Evolutionary conservation across 1,140 invertebrate species (phyloP).

Genomic region (Achroia grisella): DNA sequence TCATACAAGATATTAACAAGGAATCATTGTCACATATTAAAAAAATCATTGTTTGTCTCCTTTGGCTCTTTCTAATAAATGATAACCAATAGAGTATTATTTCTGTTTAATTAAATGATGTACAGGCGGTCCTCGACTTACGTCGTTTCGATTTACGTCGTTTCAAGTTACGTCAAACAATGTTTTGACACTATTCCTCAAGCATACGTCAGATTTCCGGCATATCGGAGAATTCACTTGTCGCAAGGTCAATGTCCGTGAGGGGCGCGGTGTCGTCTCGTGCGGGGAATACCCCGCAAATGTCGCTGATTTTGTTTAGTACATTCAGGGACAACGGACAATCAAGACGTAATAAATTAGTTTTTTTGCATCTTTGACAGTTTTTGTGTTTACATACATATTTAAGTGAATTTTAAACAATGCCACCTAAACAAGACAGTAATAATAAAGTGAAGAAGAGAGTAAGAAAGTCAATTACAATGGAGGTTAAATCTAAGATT

Average conservation of each 20-base stretch:
- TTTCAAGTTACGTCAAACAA: conserved; percentile 3
- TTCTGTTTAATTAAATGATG: too few relatives aligned
- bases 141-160: conserved; percentile 2
- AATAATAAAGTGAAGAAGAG: conserved; percentile 1
- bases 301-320: neutral
- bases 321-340: neutral
- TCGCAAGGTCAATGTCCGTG: neutral
- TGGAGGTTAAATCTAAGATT: conserved; percentile 1
- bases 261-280: neutral
- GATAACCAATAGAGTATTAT: too few relatives aligned
- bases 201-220: conserved; percentile 1
- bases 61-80: too few relatives aligned
- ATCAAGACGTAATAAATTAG: conserved; percentile 2
- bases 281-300: neutral
- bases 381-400: conserved; percentile 1
- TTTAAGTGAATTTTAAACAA: conserved; percentile 2
- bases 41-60: too few relatives aligned
- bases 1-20: too few relatives aligned
- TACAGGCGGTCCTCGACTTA: conserved; percentile 1
- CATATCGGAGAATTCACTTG: neutral
- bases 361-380: neutral
- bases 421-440: neutral
- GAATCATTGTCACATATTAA: too few relatives aligned
- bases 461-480: conserved; percentile 1
- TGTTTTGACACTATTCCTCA: conserved; percentile 2